Conservation (phyloP, 1,140 invertebrate genomes). For the Euwallacea fornicatus region DNA sequence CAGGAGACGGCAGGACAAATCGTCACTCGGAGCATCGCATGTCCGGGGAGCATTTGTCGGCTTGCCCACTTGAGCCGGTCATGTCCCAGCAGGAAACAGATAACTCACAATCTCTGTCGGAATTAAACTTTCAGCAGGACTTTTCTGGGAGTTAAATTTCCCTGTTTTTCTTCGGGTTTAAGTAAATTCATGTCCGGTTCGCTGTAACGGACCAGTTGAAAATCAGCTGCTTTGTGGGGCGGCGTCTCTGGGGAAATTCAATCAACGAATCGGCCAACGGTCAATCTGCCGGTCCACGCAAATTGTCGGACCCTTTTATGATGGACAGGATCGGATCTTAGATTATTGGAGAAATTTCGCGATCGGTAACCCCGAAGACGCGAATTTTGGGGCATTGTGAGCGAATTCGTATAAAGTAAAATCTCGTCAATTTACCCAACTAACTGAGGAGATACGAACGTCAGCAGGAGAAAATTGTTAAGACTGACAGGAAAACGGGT, state of each 20-base stretch:
- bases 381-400: too few relatives aligned
- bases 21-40: constrained; percentile 18
- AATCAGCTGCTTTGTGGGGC: constrained; percentile 22
- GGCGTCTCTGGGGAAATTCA: constrained; percentile 30
- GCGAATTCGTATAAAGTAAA: too few relatives aligned
- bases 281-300: constrained; percentile 41
- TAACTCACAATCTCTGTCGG: constrained; percentile 32
- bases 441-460: too few relatives aligned
- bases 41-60: constrained; percentile 24
- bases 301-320: constrained; percentile 11
- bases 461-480: too few relatives aligned
- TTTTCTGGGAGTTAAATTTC: neutral
- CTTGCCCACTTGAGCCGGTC: constrained; percentile 21
- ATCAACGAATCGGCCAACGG: constrained; percentile 34
- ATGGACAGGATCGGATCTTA: neutral
- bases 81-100: constrained; percentile 16
- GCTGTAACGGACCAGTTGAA: constrained; percentile 14
- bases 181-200: neutral
- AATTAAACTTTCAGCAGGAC: constrained; percentile 20
- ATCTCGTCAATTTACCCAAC: too few relatives aligned
- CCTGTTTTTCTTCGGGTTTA: neutral
- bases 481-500: too few relatives aligned
- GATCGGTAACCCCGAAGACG: too few relatives aligned
- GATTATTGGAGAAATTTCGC: neutral
- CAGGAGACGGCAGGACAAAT: constrained; percentile 11